phyloP scores from a whole-genome alignment of 2,797 vertebrate species.

The Pipistrellus nathusii region DNA sequence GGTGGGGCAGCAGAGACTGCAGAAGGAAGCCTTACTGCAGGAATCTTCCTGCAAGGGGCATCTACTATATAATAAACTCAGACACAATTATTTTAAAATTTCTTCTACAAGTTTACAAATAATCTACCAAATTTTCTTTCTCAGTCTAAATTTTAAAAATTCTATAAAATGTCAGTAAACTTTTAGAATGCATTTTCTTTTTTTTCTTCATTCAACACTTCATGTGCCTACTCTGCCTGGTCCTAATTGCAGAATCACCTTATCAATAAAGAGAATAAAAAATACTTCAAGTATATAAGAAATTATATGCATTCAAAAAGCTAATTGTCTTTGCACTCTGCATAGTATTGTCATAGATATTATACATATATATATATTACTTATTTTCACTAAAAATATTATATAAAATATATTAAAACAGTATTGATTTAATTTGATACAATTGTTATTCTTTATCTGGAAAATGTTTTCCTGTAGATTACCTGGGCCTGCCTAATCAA shows the following conservation, averaged over 20 bases:
- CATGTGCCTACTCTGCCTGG: background rate
- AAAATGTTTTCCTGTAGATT: background rate
- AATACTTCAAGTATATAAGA: conserved; percentile 23
- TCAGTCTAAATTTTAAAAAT: conserved; percentile 22
- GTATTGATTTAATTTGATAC: conserved; percentile 21
- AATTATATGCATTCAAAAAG: conserved; percentile 48
- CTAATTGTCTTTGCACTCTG: background rate
- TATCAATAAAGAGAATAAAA: conserved; percentile 51
- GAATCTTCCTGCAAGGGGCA: too few species aligned
- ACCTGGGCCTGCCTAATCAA: background rate
- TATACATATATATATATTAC: background rate
- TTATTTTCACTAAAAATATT: conserved; percentile 22
- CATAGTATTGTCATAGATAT: background rate
- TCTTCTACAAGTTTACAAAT: conserved; percentile 39
- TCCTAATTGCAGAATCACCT: conserved; percentile 36
- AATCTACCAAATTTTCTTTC: conserved; percentile 33
- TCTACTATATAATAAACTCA: conserved; percentile 29
- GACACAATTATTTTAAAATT: conserved; percentile 26
- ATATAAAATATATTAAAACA: conserved; percentile 49
- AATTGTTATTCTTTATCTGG: conserved; percentile 33
- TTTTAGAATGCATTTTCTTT: conserved; percentile 51
- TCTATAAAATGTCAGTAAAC: conserved; percentile 36
- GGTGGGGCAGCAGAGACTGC: too few species aligned
- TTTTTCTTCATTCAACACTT: conserved; percentile 21
- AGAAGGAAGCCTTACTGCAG: too few species aligned